Evolutionary conservation across 2,113 vertebrate genomes (phyloP).

Genomic region (Esox niger): DNA sequence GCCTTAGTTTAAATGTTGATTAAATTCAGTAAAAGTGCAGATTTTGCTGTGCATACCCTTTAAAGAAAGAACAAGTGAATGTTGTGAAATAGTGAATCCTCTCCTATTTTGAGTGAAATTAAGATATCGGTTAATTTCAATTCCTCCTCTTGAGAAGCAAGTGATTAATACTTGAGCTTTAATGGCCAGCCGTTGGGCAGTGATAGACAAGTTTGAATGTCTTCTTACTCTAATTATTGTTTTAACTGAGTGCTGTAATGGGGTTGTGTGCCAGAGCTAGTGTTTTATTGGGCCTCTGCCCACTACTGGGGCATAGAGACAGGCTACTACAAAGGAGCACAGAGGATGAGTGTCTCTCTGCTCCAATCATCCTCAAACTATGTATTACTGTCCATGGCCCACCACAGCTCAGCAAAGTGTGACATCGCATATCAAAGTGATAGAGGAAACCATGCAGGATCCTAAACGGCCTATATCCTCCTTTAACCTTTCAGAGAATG

Average conservation of each 20-base stretch:
- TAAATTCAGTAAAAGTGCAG: too few species aligned
- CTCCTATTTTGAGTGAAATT: slow-evolving; percentile 44
- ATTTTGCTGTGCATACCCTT: too few species aligned
- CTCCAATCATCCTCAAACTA: neutral
- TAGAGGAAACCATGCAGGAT: slow-evolving; percentile 7
- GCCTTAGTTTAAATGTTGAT: too few species aligned
- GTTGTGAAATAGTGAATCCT: neutral
- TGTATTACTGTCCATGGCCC: slow-evolving; percentile 14
- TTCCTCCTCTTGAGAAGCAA: slow-evolving; percentile 36
- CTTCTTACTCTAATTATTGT: slow-evolving; percentile 69
- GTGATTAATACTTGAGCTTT: slow-evolving; percentile 57
- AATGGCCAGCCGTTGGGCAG: slow-evolving; percentile 53
- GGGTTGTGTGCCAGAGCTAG: slow-evolving; percentile 41
- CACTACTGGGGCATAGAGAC: slow-evolving; percentile 22
- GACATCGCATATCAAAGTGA: slow-evolving; percentile 32
- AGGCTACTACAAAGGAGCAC: slow-evolving; percentile 4
- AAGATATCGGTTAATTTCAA: slow-evolving; percentile 34
- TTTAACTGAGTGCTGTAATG: slow-evolving; percentile 71
- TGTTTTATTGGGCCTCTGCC: slow-evolving; percentile 54
- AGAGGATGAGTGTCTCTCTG: neutral
- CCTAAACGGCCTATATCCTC: slow-evolving; percentile 22
- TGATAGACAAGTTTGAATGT: slow-evolving; percentile 50
- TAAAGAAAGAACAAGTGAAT: too few species aligned
- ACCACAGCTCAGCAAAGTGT: slow-evolving; percentile 21
- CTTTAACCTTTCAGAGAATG: slow-evolving; percentile 53